These are phyloP conservation scores for Vannuccia rotundouncinata DNA, from an alignment of 2,888 invertebrate genomes.

Conservation along the genomic window DNA sequence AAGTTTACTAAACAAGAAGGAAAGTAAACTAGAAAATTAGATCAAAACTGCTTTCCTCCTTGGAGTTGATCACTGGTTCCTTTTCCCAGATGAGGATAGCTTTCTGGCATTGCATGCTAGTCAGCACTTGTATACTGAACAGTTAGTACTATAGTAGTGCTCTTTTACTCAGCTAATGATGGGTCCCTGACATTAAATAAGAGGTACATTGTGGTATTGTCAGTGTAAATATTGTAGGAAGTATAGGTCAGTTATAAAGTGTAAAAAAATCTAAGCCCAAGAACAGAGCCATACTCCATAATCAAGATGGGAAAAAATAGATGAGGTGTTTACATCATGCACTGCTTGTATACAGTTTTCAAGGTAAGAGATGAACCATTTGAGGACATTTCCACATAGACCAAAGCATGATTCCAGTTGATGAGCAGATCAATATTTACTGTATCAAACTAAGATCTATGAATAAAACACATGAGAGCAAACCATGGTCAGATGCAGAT, in stretches of 20 bases:
- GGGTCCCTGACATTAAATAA: not conserved
- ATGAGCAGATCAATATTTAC: not conserved
- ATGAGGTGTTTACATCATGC: not conserved
- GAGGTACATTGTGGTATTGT: not conserved
- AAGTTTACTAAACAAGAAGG: too few species aligned
- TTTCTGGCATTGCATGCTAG: too few species aligned
- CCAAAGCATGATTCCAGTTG: not conserved
- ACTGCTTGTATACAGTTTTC: not conserved
- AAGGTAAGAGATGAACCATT: not conserved
- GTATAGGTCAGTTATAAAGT: not conserved
- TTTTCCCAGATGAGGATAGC: too few species aligned
- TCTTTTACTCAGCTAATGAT: too few species aligned
- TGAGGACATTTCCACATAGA: not conserved
- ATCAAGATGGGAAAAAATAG: not conserved
- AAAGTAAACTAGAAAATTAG: too few species aligned
- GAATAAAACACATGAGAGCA: not conserved
- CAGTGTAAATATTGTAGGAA: not conserved
- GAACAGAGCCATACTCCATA: not conserved
- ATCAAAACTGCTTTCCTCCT: too few species aligned
- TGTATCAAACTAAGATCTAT: not conserved
- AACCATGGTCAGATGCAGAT: not conserved
- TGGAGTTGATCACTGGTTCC: too few species aligned
- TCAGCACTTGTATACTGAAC: too few species aligned
- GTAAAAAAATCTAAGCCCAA: not conserved
- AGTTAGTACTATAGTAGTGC: too few species aligned